Evolutionary conservation across 2,113 vertebrate genomes (phyloP).

Genomic region (Cinclus cinclus): DNA sequence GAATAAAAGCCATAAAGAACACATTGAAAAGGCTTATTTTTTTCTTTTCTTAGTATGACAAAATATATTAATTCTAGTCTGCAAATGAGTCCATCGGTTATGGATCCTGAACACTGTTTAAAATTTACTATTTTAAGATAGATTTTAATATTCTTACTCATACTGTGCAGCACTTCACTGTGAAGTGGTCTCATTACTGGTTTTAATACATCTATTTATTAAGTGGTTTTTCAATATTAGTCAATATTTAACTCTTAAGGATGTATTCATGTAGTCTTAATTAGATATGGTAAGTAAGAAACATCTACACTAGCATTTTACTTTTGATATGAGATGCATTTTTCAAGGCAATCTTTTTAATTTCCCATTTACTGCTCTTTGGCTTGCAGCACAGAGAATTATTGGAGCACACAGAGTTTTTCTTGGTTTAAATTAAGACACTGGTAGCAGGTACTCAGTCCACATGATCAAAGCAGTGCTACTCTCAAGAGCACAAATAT

Average conservation of each 20-base stretch:
- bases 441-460: background rate
- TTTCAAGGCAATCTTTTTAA: background rate
- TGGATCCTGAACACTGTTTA: background rate
- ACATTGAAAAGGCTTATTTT: background rate
- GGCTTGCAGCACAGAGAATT: background rate
- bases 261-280: background rate
- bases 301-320: background rate
- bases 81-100: constrained; percentile 21
- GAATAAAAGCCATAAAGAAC: background rate
- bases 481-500: background rate
- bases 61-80: background rate
- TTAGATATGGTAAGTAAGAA: background rate
- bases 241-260: background rate
- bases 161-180: background rate
- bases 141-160: constrained; percentile 15
- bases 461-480: background rate
- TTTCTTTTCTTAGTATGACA: background rate
- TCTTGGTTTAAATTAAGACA: background rate
- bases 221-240: background rate
- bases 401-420: background rate
- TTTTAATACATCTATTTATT: constrained; percentile 22
- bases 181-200: background rate
- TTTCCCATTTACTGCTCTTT: background rate
- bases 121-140: constrained; percentile 10
- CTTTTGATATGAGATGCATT: background rate